Base-by-base conservation (phyloP, 1,140 invertebrate genomes). In the Penaeus chinensis region DNA sequence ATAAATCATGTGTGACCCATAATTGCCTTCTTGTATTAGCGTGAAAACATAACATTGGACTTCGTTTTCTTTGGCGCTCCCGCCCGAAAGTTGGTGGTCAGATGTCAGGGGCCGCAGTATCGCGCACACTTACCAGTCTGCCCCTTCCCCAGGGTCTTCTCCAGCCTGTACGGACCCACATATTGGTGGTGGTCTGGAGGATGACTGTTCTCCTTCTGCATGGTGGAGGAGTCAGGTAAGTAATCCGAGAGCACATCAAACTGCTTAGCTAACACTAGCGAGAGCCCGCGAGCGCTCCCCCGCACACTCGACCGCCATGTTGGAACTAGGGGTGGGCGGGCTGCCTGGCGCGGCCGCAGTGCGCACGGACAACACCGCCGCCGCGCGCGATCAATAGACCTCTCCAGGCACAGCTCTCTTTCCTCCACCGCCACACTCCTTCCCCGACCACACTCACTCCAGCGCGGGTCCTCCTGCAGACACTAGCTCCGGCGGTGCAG, bases 61-160 rank as follows among this genome's bases (percentile, higher is more conserved):
- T 87, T 87, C 80, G 86, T 87, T 87, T 87, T 87, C 86, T 87
- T 87, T 82, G 80, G 86, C 80, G 63, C 66, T 77, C 80, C 80
- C 32, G 81, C 80, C 81, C 74, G 80, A 87, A 87, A 87, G 86
- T 87, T 87, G 86, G 71, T 77, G 54, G 81, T 86, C 22, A 71
- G 71, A 87, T 85, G 83, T 83, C 77, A 62, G 74, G 61, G 79
- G 62, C 27, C 24, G 76, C 22, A 60, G 71, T 80, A 63, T 20
- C 27, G 63, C 60, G 86, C n/a, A 69, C 32, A 91, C 92, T 91
- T 94, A 99, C 99, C 99, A 92, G 99, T 99, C 93, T 99, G 99
- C 84, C 99, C 99, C 93, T 99, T 99, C 85, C 99, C 99, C 76
- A 99, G 94, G 60, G 99, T 99, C 93, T 99, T 99, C 93, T 99